These are phyloP conservation scores for Ciconia boyciana DNA, from an alignment of 2,113 vertebrate genomes.

Conservation along the genomic window DNA sequence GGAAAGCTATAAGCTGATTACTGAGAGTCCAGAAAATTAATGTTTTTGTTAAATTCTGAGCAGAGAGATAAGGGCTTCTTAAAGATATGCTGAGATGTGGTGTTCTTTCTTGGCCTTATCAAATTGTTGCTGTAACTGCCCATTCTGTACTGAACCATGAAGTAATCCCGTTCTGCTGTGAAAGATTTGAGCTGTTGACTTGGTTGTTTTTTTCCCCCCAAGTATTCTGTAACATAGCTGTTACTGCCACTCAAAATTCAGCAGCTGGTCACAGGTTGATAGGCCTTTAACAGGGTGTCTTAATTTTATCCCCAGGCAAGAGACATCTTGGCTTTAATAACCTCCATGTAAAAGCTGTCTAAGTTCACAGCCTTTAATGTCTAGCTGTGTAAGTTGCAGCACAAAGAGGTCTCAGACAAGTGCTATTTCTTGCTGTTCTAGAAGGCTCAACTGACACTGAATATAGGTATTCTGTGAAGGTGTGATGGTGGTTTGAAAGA, in stretches of 20 bases:
- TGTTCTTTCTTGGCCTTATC: background rate
- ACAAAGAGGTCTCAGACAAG: background rate
- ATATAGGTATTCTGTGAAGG: background rate
- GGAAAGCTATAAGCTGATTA: constrained; percentile 30
- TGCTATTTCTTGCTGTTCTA: background rate
- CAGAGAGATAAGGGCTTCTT: constrained; percentile 7
- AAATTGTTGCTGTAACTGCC: background rate
- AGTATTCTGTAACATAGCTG: background rate
- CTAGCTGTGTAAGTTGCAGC: background rate
- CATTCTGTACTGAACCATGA: background rate
- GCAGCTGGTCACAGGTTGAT: background rate
- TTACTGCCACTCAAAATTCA: background rate
- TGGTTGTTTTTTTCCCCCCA: background rate
- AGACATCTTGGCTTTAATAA: background rate
- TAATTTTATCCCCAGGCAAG: background rate
- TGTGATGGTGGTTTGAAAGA: background rate
- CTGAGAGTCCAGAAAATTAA: background rate
- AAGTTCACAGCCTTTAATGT: background rate
- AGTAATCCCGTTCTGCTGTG: background rate
- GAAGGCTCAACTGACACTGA: background rate
- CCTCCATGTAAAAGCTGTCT: background rate
- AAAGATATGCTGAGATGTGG: background rate
- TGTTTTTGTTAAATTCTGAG: constrained; percentile 5
- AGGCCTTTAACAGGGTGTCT: background rate
- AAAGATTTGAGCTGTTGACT: background rate